phyloP scores from a whole-genome alignment of 2,113 vertebrate genomes.

The Nymphicus hollandicus region DNA sequence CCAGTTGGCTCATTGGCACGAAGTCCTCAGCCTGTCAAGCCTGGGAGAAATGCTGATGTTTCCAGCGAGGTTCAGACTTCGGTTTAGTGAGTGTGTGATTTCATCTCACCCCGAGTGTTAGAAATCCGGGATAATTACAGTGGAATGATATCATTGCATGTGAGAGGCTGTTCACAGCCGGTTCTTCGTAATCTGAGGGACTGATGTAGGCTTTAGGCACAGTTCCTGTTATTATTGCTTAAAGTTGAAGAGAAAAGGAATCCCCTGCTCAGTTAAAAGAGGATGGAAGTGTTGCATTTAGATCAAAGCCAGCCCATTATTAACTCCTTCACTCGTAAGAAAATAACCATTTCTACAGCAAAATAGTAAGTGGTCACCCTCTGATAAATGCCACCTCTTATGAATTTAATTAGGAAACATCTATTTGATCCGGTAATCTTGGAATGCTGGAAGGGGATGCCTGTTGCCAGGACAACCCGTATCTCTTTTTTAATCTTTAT shows the following conservation, averaged over 20 bases:
- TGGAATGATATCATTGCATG: background rate
- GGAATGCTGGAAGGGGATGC: background rate
- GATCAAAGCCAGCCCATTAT: background rate
- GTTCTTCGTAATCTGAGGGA: background rate
- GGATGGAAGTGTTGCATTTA: background rate
- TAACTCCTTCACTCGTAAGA: background rate
- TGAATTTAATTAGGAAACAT: slow-evolving; percentile 24
- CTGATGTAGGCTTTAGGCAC: background rate
- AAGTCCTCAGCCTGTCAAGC: background rate
- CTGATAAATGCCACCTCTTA: background rate
- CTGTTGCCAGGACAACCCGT: slow-evolving; percentile 30
- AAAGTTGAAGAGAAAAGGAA: background rate
- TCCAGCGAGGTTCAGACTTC: background rate
- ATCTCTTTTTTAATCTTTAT: background rate
- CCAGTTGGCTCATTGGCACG: background rate
- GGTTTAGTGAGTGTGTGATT: background rate
- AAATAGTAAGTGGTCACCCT: background rate
- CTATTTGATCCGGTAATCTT: background rate
- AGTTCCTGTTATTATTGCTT: background rate
- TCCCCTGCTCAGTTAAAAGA: background rate
- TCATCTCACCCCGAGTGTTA: background rate
- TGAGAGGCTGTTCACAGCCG: background rate
- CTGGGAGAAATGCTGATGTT: background rate
- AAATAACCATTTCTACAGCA: background rate
- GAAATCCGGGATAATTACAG: background rate